Percentiles rank a stretch among this genome's conserved stretches.
phyloP scores from a whole-genome alignment of 1,140 invertebrate species.

The Acromyrmex heyeri region DNA sequence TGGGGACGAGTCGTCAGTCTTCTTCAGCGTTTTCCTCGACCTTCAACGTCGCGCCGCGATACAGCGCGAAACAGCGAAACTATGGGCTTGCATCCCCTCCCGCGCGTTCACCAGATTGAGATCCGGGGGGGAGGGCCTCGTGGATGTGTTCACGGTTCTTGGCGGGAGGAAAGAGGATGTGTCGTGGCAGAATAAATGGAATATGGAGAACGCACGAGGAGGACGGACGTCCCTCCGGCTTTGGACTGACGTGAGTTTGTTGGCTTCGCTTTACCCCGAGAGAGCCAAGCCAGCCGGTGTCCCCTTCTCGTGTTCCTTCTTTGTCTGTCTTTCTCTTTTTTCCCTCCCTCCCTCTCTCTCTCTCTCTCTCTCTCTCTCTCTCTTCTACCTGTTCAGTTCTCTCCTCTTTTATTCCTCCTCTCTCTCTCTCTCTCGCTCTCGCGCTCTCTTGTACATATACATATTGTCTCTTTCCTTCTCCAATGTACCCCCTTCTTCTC shows the following conservation, averaged over 20 bases:
- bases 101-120: neutral
- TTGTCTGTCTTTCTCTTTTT: neutral
- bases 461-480: conserved; percentile 42
- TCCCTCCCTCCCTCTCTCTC: conserved; percentile 5
- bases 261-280: conserved; percentile 82
- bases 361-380: conserved; percentile 24
- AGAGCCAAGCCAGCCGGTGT: conserved; percentile 70
- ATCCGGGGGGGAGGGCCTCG: too few relatives aligned
- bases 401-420: conserved; percentile 49
- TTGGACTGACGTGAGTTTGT: conserved; percentile 84
- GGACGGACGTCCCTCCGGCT: conserved; percentile 80
- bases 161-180: neutral
- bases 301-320: conserved; percentile 51
- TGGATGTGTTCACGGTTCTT: neutral
- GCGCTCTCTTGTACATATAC: neutral
- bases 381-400: conserved; percentile 49
- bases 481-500: conserved; percentile 50
- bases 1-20: neutral
- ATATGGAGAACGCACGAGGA: conserved; percentile 65
- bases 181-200: neutral
- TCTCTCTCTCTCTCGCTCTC: conserved; percentile 40
- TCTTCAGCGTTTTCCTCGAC: neutral
- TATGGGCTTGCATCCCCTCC: neutral
- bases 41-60: neutral
- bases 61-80: neutral